phyloP scores from a whole-genome alignment of 2,113 vertebrate genomes.

The Cepphus grylle region DNA sequence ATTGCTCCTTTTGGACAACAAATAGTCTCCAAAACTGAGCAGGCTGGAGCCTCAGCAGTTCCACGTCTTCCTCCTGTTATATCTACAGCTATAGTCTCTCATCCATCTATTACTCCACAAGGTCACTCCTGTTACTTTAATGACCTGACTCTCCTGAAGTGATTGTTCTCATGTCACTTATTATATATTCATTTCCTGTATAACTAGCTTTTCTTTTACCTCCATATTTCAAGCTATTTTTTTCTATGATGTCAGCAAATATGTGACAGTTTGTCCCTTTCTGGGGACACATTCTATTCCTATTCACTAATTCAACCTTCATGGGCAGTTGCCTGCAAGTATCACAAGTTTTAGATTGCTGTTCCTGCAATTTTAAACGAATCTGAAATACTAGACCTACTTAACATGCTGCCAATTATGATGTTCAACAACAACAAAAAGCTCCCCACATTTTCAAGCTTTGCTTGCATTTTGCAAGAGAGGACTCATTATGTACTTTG shows the following conservation, averaged over 20 bases:
- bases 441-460: neutral
- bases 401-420: neutral
- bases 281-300: neutral
- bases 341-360: neutral
- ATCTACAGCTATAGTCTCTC: neutral
- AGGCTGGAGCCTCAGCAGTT: neutral
- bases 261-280: neutral
- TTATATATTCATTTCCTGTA: neutral
- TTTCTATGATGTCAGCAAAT: neutral
- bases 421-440: neutral
- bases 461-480: neutral
- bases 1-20: neutral
- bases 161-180: neutral
- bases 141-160: neutral
- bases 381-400: neutral
- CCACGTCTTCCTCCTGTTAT: neutral
- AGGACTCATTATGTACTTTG: neutral
- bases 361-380: neutral
- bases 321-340: neutral
- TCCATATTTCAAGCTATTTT: neutral
- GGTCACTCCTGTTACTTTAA: neutral
- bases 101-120: neutral
- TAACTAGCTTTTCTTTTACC: neutral
- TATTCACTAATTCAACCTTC: neutral
- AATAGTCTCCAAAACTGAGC: neutral